Evolutionary conservation across 2,888 invertebrate genomes (phyloP).

Genomic region (Octodonta nipae): DNA sequence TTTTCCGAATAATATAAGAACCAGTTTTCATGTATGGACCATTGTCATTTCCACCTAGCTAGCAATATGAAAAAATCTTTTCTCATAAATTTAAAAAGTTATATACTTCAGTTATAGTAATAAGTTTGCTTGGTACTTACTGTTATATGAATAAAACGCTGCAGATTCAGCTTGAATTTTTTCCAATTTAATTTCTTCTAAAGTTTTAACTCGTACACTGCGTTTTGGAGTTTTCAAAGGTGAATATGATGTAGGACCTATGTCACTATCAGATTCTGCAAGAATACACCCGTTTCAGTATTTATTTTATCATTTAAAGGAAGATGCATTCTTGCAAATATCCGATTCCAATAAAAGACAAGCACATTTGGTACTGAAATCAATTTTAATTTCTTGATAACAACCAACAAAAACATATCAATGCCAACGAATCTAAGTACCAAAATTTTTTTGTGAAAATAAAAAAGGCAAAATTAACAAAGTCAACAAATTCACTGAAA

Average conservation of each 20-base stretch:
- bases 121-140: constrained; percentile 19
- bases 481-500: constrained; percentile 7
- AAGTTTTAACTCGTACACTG: constrained; percentile 43
- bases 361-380: constrained; percentile 12
- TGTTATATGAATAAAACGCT: constrained; percentile 54
- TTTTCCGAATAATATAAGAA: no score
- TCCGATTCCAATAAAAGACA: constrained; percentile 14
- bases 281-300: constrained; percentile 42
- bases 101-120: constrained; percentile 2
- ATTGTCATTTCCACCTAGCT: no score
- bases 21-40: no score
- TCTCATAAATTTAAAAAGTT: background rate
- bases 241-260: constrained; percentile 48
- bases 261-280: constrained; percentile 70
- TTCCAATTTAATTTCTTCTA: constrained; percentile 56
- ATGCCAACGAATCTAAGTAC: constrained; percentile 7
- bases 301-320: background rate
- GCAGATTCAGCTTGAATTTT: constrained; percentile 58
- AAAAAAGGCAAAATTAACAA: constrained; percentile 2
- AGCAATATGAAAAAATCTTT: constrained; percentile 1
- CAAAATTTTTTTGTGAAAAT: constrained; percentile 2
- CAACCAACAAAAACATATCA: constrained; percentile 9
- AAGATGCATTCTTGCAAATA: constrained; percentile 36
- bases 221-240: constrained; percentile 41
- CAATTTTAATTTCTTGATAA: constrained; percentile 10